Evolutionary conservation across 2,888 invertebrate species (phyloP).

Genomic region (Abscondita cerata): DNA sequence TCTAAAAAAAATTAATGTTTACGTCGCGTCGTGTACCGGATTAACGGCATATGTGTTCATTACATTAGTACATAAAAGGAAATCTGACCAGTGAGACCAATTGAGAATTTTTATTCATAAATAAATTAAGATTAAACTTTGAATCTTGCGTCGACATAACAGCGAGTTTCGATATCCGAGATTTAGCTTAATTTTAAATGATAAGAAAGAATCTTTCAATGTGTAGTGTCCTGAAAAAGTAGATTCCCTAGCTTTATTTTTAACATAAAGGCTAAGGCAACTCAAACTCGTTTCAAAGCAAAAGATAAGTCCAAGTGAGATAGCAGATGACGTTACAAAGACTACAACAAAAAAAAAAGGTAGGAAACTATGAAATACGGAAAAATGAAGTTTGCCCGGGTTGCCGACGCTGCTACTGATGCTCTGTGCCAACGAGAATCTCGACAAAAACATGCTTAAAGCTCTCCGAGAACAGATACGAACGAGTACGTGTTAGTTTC

Average conservation of each 20-base stretch:
- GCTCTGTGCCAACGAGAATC: constrained; percentile 36
- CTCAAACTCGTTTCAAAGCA: constrained; percentile 35
- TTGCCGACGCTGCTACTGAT: constrained; percentile 25
- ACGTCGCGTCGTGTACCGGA: too few species aligned
- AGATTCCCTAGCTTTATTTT: neutral
- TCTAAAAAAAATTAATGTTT: too few species aligned
- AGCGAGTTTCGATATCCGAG: too few species aligned
- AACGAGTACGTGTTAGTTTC: constrained; percentile 28
- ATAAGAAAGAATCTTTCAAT: too few species aligned
- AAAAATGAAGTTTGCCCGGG: constrained; percentile 54
- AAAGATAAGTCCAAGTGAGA: constrained; percentile 36
- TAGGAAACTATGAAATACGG: constrained; percentile 53
- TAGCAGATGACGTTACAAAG: constrained; percentile 37
- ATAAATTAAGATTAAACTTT: too few species aligned
- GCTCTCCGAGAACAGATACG: constrained; percentile 34
- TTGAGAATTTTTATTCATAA: too few species aligned
- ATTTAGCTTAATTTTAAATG: too few species aligned
- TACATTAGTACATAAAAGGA: too few species aligned
- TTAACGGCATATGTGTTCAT: too few species aligned
- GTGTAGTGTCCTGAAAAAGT: too few species aligned
- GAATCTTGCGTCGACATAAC: too few species aligned
- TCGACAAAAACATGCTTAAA: constrained; percentile 41
- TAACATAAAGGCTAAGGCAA: constrained; percentile 16
- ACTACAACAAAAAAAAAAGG: constrained; percentile 48
- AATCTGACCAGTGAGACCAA: too few species aligned